phyloP scores from a whole-genome alignment of 2,797 vertebrate species.

The Lerista edwardsae region DNA sequence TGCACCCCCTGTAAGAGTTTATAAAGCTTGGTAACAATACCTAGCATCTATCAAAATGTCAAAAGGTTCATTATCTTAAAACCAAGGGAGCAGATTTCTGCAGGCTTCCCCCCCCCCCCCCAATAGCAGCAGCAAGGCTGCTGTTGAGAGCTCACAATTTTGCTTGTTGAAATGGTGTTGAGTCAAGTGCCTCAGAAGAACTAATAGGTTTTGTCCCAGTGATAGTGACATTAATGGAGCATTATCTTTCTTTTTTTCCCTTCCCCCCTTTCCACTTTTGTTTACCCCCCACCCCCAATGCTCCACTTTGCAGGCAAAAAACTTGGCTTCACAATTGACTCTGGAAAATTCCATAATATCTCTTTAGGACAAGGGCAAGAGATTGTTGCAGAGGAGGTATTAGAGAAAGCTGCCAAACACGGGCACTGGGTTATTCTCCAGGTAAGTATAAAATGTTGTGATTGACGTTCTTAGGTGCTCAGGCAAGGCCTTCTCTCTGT shows the following conservation, averaged over 20 bases:
- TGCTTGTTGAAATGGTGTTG: constrained; percentile 67
- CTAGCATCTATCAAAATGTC: constrained; percentile 79
- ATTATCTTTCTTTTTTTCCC: constrained; percentile 61
- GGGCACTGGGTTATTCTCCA: constrained; percentile 88
- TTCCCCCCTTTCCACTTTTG: constrained; percentile 31
- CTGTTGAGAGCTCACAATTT: constrained; percentile 69
- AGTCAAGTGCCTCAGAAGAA: constrained; percentile 65
- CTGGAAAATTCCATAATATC: constrained; percentile 84
- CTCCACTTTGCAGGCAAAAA: constrained; percentile 78
- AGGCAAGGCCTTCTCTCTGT: not conserved
- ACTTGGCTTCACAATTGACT: constrained; percentile 82
- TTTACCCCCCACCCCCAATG: constrained; percentile 29
- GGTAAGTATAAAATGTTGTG: constrained; percentile 60
- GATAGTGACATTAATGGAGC: constrained; percentile 62
- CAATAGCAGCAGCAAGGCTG: constrained; percentile 62
- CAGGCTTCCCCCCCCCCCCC: constrained; percentile 59
- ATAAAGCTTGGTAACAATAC: constrained; percentile 77
- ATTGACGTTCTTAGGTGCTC: not conserved
- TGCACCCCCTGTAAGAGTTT: constrained; percentile 76
- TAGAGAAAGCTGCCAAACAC: constrained; percentile 74
- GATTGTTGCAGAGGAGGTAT: constrained; percentile 76
- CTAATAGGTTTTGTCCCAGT: constrained; percentile 57
- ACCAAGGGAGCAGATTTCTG: constrained; percentile 71
- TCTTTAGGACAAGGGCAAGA: constrained; percentile 87
- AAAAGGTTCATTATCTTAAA: constrained; percentile 80